These are phyloP conservation scores for Benthosema pterotum DNA, from an alignment of 2,797 vertebrate genomes.

Conservation along the genomic window DNA sequence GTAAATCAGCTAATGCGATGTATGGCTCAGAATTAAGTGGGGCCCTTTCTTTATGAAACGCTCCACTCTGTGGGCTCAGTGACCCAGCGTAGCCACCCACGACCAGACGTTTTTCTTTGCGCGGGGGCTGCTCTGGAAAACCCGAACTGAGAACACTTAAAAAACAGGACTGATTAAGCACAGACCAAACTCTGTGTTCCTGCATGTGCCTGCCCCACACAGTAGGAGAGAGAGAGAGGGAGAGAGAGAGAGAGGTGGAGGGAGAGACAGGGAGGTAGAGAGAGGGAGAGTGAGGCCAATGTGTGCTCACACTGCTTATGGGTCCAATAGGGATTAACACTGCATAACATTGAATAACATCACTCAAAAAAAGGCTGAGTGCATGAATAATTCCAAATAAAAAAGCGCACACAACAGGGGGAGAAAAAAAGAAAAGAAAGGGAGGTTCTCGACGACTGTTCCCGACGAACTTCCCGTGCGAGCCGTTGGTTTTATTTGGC, in stretches of 20 bases:
- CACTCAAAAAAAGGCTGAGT: background rate
- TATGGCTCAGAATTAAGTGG: conserved; percentile 86
- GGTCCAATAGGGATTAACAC: conserved; percentile 40
- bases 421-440: too few species aligned
- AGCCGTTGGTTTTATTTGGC: conserved; percentile 9
- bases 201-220: conserved; percentile 53
- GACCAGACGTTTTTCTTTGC: conserved; percentile 81
- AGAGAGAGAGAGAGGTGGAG: conserved; percentile 8
- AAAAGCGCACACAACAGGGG: background rate
- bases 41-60: conserved; percentile 83
- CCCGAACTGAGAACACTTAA: conserved; percentile 78
- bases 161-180: conserved; percentile 83
- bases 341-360: conserved; percentile 41
- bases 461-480: too few species aligned
- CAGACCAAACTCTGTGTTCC: conserved; percentile 77
- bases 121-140: conserved; percentile 73
- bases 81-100: conserved; percentile 83
- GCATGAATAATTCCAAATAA: conserved; percentile 11
- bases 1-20: conserved; percentile 85
- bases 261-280: too few species aligned
- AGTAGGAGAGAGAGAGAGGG: conserved; percentile 19
- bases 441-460: background rate
- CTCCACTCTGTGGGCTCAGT: conserved; percentile 82
- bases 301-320: conserved; percentile 17
- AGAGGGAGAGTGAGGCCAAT: background rate